These are phyloP conservation scores for Saturnia pavonia DNA, from an alignment of 2,888 invertebrate genomes.

Conservation along the genomic window DNA sequence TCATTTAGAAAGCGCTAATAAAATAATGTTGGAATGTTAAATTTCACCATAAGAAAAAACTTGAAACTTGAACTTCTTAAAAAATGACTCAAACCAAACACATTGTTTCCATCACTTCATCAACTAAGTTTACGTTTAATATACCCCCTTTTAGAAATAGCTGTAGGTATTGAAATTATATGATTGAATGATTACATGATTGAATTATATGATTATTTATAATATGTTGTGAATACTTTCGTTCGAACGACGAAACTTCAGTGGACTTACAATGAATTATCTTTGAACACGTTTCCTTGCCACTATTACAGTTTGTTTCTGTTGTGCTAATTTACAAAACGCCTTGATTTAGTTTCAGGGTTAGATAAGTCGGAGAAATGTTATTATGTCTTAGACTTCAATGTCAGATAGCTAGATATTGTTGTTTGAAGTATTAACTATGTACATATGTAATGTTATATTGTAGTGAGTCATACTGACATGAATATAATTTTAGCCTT, in stretches of 20 bases:
- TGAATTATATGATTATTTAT: too few species aligned
- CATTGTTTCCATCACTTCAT: too few species aligned
- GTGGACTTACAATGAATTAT: background rate
- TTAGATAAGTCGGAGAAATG: background rate
- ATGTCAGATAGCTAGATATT: constrained; percentile 4
- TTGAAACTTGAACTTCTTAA: background rate
- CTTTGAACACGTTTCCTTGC: background rate
- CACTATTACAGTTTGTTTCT: background rate
- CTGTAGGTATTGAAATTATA: too few species aligned
- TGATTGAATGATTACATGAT: too few species aligned
- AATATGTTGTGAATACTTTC: too few species aligned
- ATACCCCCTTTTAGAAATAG: too few species aligned
- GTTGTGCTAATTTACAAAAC: constrained; percentile 7
- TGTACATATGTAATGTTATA: background rate
- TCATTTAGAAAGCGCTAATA: background rate
- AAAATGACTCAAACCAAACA: too few species aligned
- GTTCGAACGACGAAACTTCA: background rate
- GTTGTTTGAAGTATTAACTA: constrained; percentile 1
- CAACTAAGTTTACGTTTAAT: too few species aligned
- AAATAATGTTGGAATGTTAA: background rate
- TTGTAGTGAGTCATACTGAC: background rate
- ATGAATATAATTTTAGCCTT: background rate
- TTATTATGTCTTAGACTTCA: constrained; percentile 8
- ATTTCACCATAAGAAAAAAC: background rate
- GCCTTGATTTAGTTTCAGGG: constrained; percentile 7